A percentile compares a stretch with the other conserved stretches of the same genome.
Conservation (phyloP, 1,140 invertebrate genomes). For the Papilio polytes region DNA sequence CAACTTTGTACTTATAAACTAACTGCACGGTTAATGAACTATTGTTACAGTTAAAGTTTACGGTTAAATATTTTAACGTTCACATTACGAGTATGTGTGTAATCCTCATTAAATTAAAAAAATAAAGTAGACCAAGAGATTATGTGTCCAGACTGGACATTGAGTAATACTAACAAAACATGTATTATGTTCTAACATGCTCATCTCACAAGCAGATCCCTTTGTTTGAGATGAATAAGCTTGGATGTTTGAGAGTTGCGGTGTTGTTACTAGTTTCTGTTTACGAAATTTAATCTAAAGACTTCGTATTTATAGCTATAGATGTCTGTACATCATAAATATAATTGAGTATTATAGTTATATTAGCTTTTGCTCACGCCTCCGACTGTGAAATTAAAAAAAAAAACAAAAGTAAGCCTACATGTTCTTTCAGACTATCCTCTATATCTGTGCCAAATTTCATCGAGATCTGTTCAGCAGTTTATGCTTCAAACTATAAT, state of each 20-base stretch:
- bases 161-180: not conserved
- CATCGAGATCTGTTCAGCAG: too few species aligned
- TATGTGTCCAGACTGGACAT: not conserved
- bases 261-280: constrained; percentile 10
- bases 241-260: constrained; percentile 19
- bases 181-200: not conserved
- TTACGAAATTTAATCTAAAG: not conserved
- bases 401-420: too few species aligned
- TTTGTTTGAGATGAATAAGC: constrained; percentile 13
- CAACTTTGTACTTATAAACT: constrained; percentile 32
- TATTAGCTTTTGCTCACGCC: too few species aligned
- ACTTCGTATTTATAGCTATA: not conserved
- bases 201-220: constrained; percentile 24
- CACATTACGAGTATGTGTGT: not conserved
- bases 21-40: constrained; percentile 13
- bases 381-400: too few species aligned
- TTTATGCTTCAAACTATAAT: too few species aligned
- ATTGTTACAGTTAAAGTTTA: constrained; percentile 12
- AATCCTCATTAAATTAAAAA: too few species aligned
- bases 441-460: too few species aligned
- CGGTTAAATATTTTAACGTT: not conserved
- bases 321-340: not conserved
- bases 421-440: too few species aligned
- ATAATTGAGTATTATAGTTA: too few species aligned
- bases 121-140: too few species aligned